These are phyloP conservation scores for Rotaria magnacalcarata DNA, from an alignment of 2,888 invertebrate genomes.

Conservation along the genomic window DNA sequence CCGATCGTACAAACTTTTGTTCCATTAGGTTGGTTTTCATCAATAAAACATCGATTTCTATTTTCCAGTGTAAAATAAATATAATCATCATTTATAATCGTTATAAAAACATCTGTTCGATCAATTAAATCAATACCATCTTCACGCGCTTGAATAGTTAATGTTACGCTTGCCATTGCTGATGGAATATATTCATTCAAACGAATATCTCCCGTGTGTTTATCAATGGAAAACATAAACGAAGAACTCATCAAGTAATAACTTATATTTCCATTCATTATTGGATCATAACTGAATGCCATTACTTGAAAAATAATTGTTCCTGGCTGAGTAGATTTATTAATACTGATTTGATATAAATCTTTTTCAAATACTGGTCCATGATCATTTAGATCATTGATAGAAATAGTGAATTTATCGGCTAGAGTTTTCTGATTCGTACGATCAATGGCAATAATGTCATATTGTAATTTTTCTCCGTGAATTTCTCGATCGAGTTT, in stretches of 20 bases:
- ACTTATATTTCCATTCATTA: not conserved
- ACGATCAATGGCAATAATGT: not conserved
- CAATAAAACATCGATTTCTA: not conserved
- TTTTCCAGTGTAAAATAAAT: not conserved
- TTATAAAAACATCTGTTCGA: not conserved
- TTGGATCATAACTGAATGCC: not conserved
- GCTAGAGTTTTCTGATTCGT: not conserved
- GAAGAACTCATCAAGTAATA: not conserved
- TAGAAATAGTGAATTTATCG: not conserved
- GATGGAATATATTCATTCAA: not conserved
- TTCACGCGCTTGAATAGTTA: not conserved
- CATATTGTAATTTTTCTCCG: not conserved
- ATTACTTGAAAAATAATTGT: not conserved
- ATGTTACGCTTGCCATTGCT: not conserved
- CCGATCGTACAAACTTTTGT: not conserved
- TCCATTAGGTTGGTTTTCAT: not conserved
- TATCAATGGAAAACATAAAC: not conserved
- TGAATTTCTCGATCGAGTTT: not conserved
- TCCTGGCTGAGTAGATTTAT: not conserved
- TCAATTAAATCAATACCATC: not conserved
- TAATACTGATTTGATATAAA: not conserved
- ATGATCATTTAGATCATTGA: not conserved
- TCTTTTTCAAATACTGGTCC: not conserved
- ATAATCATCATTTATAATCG: not conserved
- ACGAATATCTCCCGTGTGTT: not conserved